phyloP scores from a whole-genome alignment of 2,113 vertebrate genomes.

The Oncorhynchus tshawytscha region DNA sequence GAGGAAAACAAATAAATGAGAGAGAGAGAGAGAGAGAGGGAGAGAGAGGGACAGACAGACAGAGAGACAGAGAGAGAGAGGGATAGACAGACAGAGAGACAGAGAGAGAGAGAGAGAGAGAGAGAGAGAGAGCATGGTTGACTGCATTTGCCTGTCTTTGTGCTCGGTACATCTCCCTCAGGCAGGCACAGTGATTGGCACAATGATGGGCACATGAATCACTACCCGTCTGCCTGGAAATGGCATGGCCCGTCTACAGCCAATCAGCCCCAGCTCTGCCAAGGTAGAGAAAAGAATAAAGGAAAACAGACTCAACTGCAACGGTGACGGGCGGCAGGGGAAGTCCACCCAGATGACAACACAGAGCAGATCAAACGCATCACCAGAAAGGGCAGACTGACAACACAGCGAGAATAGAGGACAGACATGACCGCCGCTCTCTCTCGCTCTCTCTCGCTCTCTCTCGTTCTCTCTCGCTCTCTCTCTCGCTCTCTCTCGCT shows the following conservation, averaged over 20 bases:
- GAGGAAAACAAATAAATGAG: too few species aligned
- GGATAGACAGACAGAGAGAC: not conserved
- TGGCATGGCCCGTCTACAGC: slow-evolving; percentile 34
- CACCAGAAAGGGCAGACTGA: not conserved
- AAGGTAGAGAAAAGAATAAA: not conserved
- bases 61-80: not conserved
- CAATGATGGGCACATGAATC: slow-evolving; percentile 67
- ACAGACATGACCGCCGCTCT: not conserved
- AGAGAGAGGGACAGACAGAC: too few species aligned
- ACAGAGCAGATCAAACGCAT: slow-evolving; percentile 11
- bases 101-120: slow-evolving; percentile 12
- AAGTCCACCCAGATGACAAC: not conserved
- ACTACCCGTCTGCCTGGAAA: slow-evolving; percentile 50
- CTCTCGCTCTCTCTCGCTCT: not conserved
- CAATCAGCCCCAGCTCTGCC: slow-evolving; percentile 13
- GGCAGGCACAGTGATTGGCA: slow-evolving; percentile 58
- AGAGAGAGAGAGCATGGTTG: slow-evolving; percentile 43
- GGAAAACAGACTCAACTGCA: not conserved
- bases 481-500: not conserved
- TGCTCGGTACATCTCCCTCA: slow-evolving; percentile 46
- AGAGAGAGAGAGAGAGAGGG: too few species aligned
- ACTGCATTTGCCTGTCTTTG: slow-evolving; percentile 55
- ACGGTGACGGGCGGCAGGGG: not conserved
- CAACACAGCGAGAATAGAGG: not conserved
- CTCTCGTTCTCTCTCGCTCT: not conserved